These are phyloP conservation scores for Hozukius guyotensis DNA, from an alignment of 2,797 vertebrate genomes.

Conservation along the genomic window DNA sequence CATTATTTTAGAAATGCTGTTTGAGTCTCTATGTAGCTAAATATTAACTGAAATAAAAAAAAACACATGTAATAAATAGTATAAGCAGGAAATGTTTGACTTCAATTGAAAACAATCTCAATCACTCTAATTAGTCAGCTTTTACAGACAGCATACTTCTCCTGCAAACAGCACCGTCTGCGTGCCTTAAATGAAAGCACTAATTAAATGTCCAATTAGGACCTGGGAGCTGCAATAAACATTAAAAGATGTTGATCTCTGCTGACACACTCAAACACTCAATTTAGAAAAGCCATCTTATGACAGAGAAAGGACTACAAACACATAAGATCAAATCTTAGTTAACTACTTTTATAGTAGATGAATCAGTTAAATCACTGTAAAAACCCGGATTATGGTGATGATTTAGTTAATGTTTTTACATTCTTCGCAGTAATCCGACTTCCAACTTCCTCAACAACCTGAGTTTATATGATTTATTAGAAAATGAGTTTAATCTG, in stretches of 20 bases:
- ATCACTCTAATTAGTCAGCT: not conserved
- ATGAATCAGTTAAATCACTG: not conserved
- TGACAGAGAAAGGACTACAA: not conserved
- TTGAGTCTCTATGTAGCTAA: not conserved
- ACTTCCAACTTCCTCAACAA: not conserved
- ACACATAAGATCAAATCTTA: not conserved
- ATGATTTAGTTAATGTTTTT: not conserved
- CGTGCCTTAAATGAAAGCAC: conserved; percentile 2
- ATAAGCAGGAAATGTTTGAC: not conserved
- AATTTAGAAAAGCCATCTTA: not conserved
- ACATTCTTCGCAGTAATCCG: not conserved
- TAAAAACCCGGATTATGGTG: not conserved
- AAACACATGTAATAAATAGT: not conserved
- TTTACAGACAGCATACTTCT: not conserved
- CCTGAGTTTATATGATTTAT: not conserved
- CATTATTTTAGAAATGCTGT: not conserved
- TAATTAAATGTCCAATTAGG: conserved; percentile 9
- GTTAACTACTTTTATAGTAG: not conserved
- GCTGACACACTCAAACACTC: not conserved
- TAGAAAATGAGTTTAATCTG: not conserved
- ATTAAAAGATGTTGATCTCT: not conserved
- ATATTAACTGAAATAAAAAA: too few species aligned
- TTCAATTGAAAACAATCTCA: not conserved
- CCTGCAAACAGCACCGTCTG: not conserved
- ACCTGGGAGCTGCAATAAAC: not conserved